Evolutionary conservation across 64 coral and sea anemone species (phyloP), one percentile per base, ranked within the genome.

Genomic region (Platygyra sinensis): DNA sequence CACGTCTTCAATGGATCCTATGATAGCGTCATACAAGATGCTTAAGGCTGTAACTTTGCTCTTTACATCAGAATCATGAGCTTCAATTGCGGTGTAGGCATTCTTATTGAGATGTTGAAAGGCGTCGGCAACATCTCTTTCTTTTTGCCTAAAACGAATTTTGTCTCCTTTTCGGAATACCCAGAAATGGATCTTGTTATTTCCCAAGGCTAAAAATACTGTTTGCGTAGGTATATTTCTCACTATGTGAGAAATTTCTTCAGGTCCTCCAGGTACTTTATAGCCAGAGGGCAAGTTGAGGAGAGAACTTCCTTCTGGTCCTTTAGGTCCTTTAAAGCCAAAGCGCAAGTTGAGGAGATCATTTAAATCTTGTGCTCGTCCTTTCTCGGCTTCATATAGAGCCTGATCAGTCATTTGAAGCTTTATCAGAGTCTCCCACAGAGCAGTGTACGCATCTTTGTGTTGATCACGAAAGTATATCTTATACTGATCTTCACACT

Each of bases 341-440:
- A 52, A 52, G 19, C 11, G 39, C 22, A 52, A 5, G 6, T 52
- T 51, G 9, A 77, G 51, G 24, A 52, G 11, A 52, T 77, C 75
- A 20, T 20, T 52, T 19, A 77, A 52, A 24, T 39, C 75, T 19
- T 77, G 75, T 0, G 75, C 75, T 52, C 75, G 17, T 52, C 38
- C 36, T 6, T 77, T 17, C 42, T 77, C 75, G 0, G 75, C 75
- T 25, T 19, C 75, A 52, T 15, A 46, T 39, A 77, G 51, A 52
- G 75, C 75, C 4, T 77, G 22, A 8, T 77, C 75, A 19, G 36
- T 52, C 75, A 10, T 77, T 24, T 24, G 8, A n/a, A 77, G 75
- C 42, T 24, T 77, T n/a, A 77, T 22, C 42, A 77, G 75, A 25
- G 75, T 77, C 50, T 39, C 51, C 75, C 75, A 77, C 42, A 77